Evolutionary conservation across 2,797 vertebrate species (phyloP).

Genomic region (Oophaga sylvatica): DNA sequence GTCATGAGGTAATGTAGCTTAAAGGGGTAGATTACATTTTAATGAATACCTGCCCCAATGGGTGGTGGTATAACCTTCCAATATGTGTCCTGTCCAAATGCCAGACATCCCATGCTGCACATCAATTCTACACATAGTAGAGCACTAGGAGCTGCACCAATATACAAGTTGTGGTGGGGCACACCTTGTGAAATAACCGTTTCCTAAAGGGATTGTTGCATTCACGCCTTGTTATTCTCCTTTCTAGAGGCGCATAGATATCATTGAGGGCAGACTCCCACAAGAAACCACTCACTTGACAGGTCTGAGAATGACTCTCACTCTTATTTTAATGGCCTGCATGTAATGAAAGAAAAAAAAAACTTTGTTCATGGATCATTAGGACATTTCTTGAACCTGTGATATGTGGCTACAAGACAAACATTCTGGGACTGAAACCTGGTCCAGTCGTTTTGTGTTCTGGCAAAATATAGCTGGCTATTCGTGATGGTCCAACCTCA

Average conservation of each 20-base stretch:
- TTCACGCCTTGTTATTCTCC: not conserved
- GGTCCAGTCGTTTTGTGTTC: too few species aligned
- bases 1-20: not conserved
- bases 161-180: not conserved
- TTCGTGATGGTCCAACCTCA: too few species aligned
- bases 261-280: not conserved
- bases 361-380: not conserved
- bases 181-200: not conserved
- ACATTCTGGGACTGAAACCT: too few species aligned
- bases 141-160: not conserved
- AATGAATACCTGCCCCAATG: not conserved
- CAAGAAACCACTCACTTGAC: too few species aligned
- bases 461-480: too few species aligned
- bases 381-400: not conserved
- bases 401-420: too few species aligned
- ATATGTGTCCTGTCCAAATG: not conserved
- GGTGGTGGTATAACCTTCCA: not conserved
- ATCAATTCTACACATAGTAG: not conserved
- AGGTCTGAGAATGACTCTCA: too few species aligned
- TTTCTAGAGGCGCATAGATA: not conserved
- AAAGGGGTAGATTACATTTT: not conserved
- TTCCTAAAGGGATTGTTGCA: not conserved
- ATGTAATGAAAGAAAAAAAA: too few species aligned
- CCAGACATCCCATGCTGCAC: not conserved
- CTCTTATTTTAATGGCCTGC: too few species aligned